Evolutionary conservation across 2,113 vertebrate species (phyloP), one percentile per base, ranked within the genome.

Genomic region (Leucosticte australis): DNA sequence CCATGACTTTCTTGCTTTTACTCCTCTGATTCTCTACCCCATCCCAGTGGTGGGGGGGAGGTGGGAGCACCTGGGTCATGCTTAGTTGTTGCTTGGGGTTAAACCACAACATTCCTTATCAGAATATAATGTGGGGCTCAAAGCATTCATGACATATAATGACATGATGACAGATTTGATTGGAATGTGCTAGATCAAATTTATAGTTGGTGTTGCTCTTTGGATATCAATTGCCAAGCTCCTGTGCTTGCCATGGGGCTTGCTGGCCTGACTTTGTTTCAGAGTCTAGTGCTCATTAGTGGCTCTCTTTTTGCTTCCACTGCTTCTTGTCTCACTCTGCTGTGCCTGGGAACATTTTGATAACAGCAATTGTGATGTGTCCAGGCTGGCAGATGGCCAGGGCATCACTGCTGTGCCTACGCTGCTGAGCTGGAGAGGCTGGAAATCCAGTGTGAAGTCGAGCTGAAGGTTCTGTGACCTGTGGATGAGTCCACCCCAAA

Each of bases 21-120:
- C 14, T n/a, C 7, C 26, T 62, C 41, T 42, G 35, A 69, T 42
- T 68, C n/a, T 55, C 24, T 41, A 9, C 14, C 7, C 20, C 6
- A 69, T 28, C 16, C 41, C 22, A 24, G 7, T 2, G 2, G 1
- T 3, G 1, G 1, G 0, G 1, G 1, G 4, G 0, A 1, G 2
- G 0, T 0, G 5, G 17, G 7, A 63, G 11, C 2, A 0, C 16
- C 15, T 42, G 30, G 6, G 10, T 37, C 27, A 20, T 12, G 70
- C 15, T 89, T 21, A 53, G 11, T 7, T 83, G 31, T 10, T 2
- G 1, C 23, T n/a, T 49, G 21, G 23, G 2, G 4, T 74, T 69
- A 44, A 82, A 83, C 35, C 21, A 46, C 3, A 4, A n/a, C 14
- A 67, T 26, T 27, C 23, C 7, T 52, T 56, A 73, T 7, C 2